Evolutionary conservation across 2,888 invertebrate species (phyloP).

Genomic region (Saturnia japonica): DNA sequence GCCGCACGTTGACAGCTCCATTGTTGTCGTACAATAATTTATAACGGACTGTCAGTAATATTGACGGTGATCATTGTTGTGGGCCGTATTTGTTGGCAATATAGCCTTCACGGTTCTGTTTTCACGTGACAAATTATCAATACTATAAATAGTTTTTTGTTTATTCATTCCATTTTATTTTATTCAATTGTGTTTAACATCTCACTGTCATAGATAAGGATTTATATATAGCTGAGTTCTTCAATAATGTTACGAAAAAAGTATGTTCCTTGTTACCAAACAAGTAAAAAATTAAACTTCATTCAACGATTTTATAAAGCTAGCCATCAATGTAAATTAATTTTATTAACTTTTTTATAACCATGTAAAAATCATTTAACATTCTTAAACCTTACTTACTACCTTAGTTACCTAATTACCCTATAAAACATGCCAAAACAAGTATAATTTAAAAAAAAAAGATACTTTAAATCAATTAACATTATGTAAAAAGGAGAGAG

Average conservation of each 20-base stretch:
- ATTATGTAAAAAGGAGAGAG: not conserved
- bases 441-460: too few relatives aligned
- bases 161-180: constrained; percentile 24
- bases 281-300: too few relatives aligned
- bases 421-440: too few relatives aligned
- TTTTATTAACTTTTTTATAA: too few relatives aligned
- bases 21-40: constrained; percentile 9
- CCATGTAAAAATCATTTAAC: too few relatives aligned
- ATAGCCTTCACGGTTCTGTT: constrained; percentile 11
- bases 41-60: constrained; percentile 10
- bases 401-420: too few relatives aligned
- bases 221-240: not conserved
- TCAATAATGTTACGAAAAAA: not conserved
- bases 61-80: not conserved
- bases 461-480: not conserved
- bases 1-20: not conserved
- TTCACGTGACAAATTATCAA: constrained; percentile 9
- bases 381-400: too few relatives aligned
- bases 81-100: not conserved
- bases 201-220: not conserved
- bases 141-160: constrained; percentile 12
- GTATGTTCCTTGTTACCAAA: not conserved
- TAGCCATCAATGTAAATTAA: too few relatives aligned
- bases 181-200: not conserved
- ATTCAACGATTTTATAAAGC: too few relatives aligned